These are phyloP conservation scores for Euura saliciscinereae DNA, from an alignment of 1,140 invertebrate species.

Conservation along the genomic window DNA sequence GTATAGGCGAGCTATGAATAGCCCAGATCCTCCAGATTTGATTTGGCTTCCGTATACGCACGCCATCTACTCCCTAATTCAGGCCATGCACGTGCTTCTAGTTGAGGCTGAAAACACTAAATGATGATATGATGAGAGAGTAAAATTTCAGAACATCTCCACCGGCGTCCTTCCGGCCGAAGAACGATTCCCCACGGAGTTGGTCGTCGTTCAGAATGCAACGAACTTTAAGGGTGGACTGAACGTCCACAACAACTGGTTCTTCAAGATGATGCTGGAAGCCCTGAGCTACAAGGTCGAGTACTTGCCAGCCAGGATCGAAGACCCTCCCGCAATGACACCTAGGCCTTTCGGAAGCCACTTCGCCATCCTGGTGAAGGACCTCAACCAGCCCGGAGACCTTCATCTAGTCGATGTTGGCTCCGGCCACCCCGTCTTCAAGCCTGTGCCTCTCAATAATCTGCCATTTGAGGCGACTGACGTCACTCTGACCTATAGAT, in stretches of 20 bases:
- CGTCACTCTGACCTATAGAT: slow-evolving; percentile 8
- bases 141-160: neutral
- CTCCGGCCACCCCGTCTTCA: slow-evolving; percentile 6
- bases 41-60: too few species aligned
- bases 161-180: neutral
- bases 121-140: too few species aligned
- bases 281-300: slow-evolving; percentile 4
- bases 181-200: neutral
- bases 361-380: neutral
- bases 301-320: neutral
- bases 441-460: neutral
- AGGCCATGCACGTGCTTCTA: too few species aligned
- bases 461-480: slow-evolving; percentile 1
- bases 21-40: too few species aligned
- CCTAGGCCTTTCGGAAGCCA: neutral
- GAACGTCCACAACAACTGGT: slow-evolving; percentile 8
- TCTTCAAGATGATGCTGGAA: neutral
- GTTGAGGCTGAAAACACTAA: too few species aligned
- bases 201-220: neutral
- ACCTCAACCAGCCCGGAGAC: neutral
- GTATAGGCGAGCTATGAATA: too few species aligned
- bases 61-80: too few species aligned
- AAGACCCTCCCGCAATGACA: neutral
- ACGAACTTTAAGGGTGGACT: neutral
- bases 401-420: slow-evolving; percentile 10